Base-by-base conservation (phyloP, 1,140 invertebrate genomes). In the Drosophila elegans region DNA sequence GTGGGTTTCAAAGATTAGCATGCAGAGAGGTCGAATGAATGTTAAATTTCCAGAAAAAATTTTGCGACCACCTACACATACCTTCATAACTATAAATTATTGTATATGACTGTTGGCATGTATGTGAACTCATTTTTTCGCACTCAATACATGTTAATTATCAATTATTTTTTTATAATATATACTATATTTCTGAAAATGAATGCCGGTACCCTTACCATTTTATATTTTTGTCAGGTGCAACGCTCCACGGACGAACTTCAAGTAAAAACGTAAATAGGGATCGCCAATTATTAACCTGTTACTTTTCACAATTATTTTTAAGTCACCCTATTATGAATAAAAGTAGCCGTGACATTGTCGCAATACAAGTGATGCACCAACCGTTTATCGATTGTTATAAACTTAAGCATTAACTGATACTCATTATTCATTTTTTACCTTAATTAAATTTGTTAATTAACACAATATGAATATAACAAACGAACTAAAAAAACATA, bases 21-120 rank as follows among this genome's bases (percentile, higher is more conserved):
- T 32, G 16, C 29, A 39, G 39, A 60, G 39, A 80, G 79, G 79
- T 82, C 80, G 73, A 74, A 82, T 82, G 62, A 82, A 82, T 82
- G 80, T 78, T 82, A 82, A 78, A 53, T 56, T 74, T 51, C 45
- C 71, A 74, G 67, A 64, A 56, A 56, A 53, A 73, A 55, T 48
- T 55, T 44, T 48, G 36, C 21, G 5, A 56, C 38, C 49, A 53
- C 38, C 38, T 13, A 53, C 71, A 66, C 59, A 63, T 60, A 67
- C 55, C 29, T 32, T 42, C 34, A 48, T 56, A 57, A 29, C 29
- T 52, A 34, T n/a, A 36, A 4, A 32, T 59, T 36, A 16, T 64
- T 27, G 21, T 9, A 49, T 13, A 10, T 9, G 48, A n/a, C 29
- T 9, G 3, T 10, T 10, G 13, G 48, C n/a, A 27, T n/a, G 13